A percentile compares a stretch with the other conserved stretches of the same genome.
phyloP scores from a whole-genome alignment of 2,113 vertebrate species.

The Epinephelus lanceolatus region DNA sequence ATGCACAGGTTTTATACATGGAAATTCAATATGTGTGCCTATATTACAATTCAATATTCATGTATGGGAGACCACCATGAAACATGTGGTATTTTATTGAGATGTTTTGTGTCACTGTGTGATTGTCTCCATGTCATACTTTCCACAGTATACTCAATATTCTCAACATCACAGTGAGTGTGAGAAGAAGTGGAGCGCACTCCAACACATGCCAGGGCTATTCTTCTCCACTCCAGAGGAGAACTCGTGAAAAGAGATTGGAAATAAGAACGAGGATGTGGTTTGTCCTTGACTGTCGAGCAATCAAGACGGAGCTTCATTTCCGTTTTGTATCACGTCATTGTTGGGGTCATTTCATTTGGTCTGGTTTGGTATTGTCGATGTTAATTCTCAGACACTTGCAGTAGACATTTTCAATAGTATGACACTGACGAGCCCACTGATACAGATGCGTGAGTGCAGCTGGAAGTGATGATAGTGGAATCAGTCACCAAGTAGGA shows the following conservation, averaged over 20 bases:
- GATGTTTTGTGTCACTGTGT: neutral
- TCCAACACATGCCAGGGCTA: neutral
- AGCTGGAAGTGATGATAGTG: neutral
- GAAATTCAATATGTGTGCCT: too few species aligned
- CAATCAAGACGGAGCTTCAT: neutral
- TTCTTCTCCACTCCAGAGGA: neutral
- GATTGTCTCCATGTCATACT: neutral
- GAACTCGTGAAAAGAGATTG: neutral
- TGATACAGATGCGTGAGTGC: neutral
- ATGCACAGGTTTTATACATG: too few species aligned
- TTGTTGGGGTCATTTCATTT: neutral
- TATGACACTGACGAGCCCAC: neutral
- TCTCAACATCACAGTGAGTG: neutral
- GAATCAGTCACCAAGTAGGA: neutral
- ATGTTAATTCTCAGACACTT: neutral
- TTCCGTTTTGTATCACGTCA: neutral
- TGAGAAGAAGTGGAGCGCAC: constrained; percentile 1
- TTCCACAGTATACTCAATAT: neutral
- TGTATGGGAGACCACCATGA: neutral
- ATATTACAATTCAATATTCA: neutral
- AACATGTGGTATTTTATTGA: neutral
- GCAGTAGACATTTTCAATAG: neutral
- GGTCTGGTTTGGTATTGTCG: neutral
- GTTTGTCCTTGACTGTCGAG: neutral
- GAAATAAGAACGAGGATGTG: neutral